Evolutionary conservation across 2,797 vertebrate species (phyloP).

Genomic region (Natrix natrix): DNA sequence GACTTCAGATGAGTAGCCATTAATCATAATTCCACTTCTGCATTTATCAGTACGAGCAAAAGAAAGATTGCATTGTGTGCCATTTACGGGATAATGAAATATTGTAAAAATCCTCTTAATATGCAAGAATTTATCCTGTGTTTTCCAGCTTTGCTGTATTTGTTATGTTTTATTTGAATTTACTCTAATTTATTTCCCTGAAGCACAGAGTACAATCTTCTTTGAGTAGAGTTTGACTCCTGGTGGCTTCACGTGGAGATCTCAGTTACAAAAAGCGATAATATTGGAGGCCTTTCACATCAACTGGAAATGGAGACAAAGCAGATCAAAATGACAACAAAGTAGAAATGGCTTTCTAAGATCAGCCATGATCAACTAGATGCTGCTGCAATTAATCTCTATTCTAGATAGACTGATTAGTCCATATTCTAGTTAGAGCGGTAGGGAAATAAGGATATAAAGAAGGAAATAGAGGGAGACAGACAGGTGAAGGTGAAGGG

Average conservation of each 20-base stretch:
- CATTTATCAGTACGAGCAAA: slow-evolving; percentile 73
- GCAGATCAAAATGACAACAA: background rate
- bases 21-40: slow-evolving; percentile 75
- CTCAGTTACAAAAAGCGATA: background rate
- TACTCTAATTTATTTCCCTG: slow-evolving; percentile 67
- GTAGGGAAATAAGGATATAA: background rate
- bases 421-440: background rate
- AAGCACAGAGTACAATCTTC: background rate
- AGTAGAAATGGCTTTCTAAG: background rate
- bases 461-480: fast-evolving
- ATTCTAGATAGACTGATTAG: background rate
- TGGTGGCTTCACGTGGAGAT: background rate
- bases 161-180: slow-evolving; percentile 63
- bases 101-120: slow-evolving; percentile 63
- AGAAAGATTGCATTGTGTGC: slow-evolving; percentile 68
- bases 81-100: slow-evolving; percentile 77
- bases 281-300: background rate
- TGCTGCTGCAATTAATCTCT: background rate
- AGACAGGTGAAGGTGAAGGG: fast-evolving
- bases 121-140: slow-evolving; percentile 62
- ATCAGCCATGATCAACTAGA: background rate
- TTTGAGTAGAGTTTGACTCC: background rate
- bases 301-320: background rate
- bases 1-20: slow-evolving; percentile 64
- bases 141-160: slow-evolving; percentile 58